phyloP scores from a whole-genome alignment of 2,797 vertebrate species.

The Steatocranus sp. region DNA sequence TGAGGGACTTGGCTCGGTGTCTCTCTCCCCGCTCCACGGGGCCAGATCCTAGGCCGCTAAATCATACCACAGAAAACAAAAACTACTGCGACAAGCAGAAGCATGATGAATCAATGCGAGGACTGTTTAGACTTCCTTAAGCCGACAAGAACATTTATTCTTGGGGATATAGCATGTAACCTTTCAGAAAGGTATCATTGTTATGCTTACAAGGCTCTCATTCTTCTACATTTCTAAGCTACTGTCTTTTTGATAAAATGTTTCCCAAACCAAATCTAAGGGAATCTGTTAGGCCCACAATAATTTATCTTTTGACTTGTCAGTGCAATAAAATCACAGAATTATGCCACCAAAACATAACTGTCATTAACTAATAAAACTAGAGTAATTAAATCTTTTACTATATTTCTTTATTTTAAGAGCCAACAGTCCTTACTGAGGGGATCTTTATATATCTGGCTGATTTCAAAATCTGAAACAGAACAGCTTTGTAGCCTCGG shows the following conservation, averaged over 20 bases:
- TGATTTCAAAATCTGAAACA: conserved; percentile 11
- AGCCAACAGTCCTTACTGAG: neutral
- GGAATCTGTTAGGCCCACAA: neutral
- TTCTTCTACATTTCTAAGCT: neutral
- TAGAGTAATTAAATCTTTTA: neutral
- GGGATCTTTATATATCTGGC: neutral
- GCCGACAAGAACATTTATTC: conserved; percentile 17
- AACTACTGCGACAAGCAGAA: conserved; percentile 46
- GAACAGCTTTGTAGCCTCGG: conserved; percentile 5
- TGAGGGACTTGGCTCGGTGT: conserved; percentile 34
- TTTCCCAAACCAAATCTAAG: neutral
- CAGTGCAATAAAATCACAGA: neutral
- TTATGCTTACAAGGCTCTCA: neutral
- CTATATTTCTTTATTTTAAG: neutral
- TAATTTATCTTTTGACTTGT: neutral
- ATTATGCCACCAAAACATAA: neutral
- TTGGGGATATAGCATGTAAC: neutral
- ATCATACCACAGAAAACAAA: conserved; percentile 50
- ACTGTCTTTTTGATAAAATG: neutral
- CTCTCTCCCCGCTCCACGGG: neutral
- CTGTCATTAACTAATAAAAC: neutral
- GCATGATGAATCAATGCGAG: conserved; percentile 39
- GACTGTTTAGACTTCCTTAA: conserved; percentile 20
- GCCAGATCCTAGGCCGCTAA: conserved; percentile 42
- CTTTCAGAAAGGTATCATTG: neutral